Percentiles rank a stretch among this genome's conserved stretches.
phyloP scores from a whole-genome alignment of 2,113 vertebrate genomes.

The Cervus canadensis region DNA sequence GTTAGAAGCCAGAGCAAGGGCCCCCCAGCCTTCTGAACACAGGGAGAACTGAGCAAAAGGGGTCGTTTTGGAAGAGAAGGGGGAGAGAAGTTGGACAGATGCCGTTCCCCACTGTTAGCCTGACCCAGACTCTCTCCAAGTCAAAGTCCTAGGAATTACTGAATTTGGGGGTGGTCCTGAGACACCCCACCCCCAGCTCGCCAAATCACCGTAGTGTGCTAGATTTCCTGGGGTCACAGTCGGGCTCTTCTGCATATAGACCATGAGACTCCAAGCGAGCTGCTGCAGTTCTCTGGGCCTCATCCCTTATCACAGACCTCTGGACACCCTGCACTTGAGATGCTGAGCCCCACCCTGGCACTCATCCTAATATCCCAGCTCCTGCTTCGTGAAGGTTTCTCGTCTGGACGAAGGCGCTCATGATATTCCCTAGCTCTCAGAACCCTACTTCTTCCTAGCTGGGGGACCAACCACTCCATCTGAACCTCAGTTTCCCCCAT shows the following conservation, averaged over 20 bases:
- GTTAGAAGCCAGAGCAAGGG: background rate
- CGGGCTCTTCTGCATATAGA: background rate
- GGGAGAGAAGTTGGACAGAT: background rate
- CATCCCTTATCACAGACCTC: background rate
- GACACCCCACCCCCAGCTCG: background rate
- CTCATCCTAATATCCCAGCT: background rate
- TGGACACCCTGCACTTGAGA: accelerated
- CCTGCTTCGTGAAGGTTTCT: background rate
- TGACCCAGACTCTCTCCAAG: background rate
- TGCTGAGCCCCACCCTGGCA: background rate
- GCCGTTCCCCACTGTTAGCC: background rate
- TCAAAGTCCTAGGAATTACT: background rate
- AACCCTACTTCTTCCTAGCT: background rate
- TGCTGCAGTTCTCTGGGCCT: background rate
- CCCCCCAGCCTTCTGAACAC: background rate
- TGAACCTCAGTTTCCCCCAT: background rate
- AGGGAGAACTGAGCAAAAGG: background rate
- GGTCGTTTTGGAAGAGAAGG: background rate
- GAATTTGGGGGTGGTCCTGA: background rate
- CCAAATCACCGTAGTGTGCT: background rate
- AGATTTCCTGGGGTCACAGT: background rate
- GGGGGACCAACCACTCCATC: background rate
- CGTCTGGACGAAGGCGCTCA: accelerated
- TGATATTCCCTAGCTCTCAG: background rate
- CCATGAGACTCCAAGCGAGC: background rate